Conservation (phyloP, 23 tunicate species). For the Aplidium turbinatum region DNA sequence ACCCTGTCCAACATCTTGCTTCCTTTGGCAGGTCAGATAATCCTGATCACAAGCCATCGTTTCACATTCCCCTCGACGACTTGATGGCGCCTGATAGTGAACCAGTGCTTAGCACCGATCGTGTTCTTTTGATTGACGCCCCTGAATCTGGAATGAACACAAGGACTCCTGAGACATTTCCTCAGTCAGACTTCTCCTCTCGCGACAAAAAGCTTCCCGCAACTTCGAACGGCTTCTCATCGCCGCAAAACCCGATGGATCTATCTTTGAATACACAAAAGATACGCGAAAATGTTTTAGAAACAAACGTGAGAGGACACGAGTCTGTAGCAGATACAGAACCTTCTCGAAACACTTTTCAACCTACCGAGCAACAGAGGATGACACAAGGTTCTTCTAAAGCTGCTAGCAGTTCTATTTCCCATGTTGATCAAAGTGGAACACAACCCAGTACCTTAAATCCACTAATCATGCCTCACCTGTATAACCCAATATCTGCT, state of each 20-base stretch:
- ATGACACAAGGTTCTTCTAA: background rate
- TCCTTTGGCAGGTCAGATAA: background rate
- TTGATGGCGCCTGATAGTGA: constrained; percentile 33
- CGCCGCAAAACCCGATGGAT: constrained; percentile 34
- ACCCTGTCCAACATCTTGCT: no score
- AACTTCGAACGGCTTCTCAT: constrained; percentile 15
- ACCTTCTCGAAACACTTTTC: background rate
- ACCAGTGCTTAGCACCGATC: background rate
- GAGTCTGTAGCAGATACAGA: background rate
- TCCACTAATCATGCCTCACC: constrained; percentile 36
- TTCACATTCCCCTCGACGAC: constrained; percentile 58
- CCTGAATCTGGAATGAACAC: no score
- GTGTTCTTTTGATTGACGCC: background rate
- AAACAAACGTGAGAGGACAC: no score
- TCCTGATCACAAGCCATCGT: constrained; percentile 9
- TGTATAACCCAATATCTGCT: constrained; percentile 19
- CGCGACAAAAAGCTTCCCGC: no score
- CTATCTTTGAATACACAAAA: background rate
- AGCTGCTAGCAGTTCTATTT: background rate
- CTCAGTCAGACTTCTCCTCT: no score
- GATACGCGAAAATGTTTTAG: no score
- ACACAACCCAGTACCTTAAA: constrained; percentile 19
- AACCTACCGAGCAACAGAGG: no score
- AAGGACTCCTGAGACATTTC: no score
- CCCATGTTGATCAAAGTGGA: background rate